Percentiles rank a stretch among this genome's conserved stretches.
These are phyloP conservation scores for Pterophyllum scalare DNA, from an alignment of 2,113 vertebrate genomes.

Conservation along the genomic window DNA sequence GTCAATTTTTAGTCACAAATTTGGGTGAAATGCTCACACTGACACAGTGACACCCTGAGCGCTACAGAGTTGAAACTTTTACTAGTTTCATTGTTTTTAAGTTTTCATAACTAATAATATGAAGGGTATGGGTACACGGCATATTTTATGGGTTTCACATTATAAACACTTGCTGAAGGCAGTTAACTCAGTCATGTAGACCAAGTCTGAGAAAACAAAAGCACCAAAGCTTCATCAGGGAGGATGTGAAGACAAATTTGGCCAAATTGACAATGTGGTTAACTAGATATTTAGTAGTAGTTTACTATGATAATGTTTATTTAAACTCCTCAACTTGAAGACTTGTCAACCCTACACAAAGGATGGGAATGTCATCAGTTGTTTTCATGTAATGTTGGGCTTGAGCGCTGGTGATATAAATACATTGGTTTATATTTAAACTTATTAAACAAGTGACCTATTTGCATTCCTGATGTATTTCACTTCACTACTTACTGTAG, in stretches of 20 bases:
- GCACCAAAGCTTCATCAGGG: not conserved
- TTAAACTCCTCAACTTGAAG: no score
- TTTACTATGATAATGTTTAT: no score
- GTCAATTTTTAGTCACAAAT: no score
- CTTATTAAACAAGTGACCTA: rapidly evolving
- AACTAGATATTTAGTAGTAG: no score
- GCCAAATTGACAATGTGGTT: no score
- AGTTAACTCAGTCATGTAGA: not conserved
- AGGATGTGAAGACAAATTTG: no score
- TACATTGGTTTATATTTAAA: not conserved
- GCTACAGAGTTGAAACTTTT: no score
- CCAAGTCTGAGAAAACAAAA: not conserved
- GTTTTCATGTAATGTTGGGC: not conserved
- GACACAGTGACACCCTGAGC: no score
- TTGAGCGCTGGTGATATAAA: not conserved
- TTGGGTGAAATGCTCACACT: no score
- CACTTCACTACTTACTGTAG: not conserved
- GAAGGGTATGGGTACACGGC: rapidly evolving
- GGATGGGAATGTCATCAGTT: not conserved
- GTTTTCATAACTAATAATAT: no score
- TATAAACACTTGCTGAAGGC: not conserved
- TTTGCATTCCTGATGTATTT: not conserved
- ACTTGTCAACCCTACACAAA: no score
- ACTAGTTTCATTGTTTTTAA: no score
- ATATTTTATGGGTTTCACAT: not conserved